A percentile compares a stretch with the other conserved stretches of the same genome.
Evolutionary conservation across 2,797 vertebrate species (phyloP).

Genomic region (Sebastes dallii): DNA sequence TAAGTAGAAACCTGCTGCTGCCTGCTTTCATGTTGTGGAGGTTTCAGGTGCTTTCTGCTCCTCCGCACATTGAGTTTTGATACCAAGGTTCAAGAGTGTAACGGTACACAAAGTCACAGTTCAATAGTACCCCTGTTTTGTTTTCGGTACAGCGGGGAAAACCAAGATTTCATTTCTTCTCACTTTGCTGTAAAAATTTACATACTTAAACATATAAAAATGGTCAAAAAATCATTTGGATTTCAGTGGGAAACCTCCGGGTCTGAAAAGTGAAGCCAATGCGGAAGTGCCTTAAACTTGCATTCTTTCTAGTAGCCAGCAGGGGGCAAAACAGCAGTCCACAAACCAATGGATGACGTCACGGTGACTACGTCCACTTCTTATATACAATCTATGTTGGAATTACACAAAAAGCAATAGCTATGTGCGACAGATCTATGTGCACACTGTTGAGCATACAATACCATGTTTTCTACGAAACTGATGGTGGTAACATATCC

Average conservation of each 20-base stretch:
- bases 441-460: background rate
- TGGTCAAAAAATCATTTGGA: background rate
- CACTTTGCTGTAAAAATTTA: background rate
- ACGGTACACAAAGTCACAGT: background rate
- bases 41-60: conserved; percentile 45
- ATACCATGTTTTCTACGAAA: background rate
- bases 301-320: too few species aligned
- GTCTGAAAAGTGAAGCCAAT: background rate
- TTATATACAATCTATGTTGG: too few species aligned
- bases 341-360: too few species aligned
- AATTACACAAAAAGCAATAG: background rate
- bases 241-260: background rate
- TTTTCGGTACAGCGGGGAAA: conserved; percentile 8
- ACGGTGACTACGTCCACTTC: too few species aligned
- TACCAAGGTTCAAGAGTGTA: background rate
- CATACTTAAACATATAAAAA: background rate
- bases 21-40: conserved; percentile 6
- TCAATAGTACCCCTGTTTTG: background rate
- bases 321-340: too few species aligned
- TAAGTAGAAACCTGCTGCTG: conserved; percentile 36
- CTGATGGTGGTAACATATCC: background rate
- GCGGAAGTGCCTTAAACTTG: background rate
- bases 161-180: background rate
- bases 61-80: background rate
- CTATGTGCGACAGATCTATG: background rate